Evolutionary conservation across 2,113 vertebrate genomes (phyloP).

Genomic region (Anser brachyrhynchus): DNA sequence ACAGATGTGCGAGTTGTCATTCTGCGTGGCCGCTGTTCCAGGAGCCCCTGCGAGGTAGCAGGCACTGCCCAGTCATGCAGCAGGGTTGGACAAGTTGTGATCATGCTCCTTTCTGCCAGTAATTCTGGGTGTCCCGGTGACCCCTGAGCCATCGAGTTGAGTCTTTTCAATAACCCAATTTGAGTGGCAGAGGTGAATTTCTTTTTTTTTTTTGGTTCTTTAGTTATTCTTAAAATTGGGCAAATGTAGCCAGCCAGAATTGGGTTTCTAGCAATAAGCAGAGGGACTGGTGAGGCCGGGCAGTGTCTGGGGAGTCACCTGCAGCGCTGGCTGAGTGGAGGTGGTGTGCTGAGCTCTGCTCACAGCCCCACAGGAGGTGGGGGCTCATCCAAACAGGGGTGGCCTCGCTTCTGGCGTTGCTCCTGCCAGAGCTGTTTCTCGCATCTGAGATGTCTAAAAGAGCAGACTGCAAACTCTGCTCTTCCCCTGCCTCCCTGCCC

Average conservation of each 20-base stretch:
- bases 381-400: neutral
- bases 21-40: accelerated
- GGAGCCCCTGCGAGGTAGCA: neutral
- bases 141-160: neutral
- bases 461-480: neutral
- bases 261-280: neutral
- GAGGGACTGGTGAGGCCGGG: neutral
- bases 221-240: neutral
- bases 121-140: neutral
- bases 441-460: neutral
- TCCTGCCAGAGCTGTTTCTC: neutral
- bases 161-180: neutral
- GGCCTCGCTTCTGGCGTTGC: neutral
- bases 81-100: accelerated
- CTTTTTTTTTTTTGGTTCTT: neutral
- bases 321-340: neutral
- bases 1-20: accelerated
- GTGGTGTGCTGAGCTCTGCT: neutral
- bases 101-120: neutral
- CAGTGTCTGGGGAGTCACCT: neutral
- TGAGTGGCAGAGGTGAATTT: neutral
- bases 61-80: neutral
- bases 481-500: neutral
- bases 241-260: neutral
- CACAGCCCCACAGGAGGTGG: too few species aligned